A percentile compares a stretch with the other conserved stretches of the same genome.
Evolutionary conservation across 2,113 vertebrate genomes (phyloP).

Genomic region (Ondatra zibethicus): DNA sequence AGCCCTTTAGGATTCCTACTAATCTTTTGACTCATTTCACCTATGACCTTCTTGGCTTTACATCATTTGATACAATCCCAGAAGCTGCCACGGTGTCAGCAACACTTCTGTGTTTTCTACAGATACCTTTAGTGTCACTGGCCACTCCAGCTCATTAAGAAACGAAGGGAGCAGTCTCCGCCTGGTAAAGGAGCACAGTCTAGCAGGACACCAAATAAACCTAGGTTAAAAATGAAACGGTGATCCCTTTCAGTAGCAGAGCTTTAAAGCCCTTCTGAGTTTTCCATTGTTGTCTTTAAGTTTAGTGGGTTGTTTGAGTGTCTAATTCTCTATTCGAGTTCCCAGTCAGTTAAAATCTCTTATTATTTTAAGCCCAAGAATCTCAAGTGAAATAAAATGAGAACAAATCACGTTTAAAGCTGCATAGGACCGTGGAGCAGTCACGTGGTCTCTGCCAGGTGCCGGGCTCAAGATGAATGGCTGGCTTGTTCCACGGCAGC

Average conservation of each 20-base stretch:
- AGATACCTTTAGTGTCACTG: neutral
- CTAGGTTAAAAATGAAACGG: neutral
- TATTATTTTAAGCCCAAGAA: conserved; percentile 13
- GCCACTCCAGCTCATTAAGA: neutral
- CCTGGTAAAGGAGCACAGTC: neutral
- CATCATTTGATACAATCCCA: neutral
- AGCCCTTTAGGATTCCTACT: neutral
- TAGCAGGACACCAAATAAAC: neutral
- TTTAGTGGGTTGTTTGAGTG: neutral
- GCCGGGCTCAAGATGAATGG: neutral
- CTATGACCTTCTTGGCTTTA: conserved; percentile 25
- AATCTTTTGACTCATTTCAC: neutral
- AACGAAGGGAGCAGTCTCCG: neutral
- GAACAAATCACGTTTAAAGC: conserved; percentile 6
- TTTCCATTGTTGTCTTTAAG: conserved; percentile 3
- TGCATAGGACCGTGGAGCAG: neutral
- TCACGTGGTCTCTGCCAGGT: neutral
- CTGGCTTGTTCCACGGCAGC: conserved; percentile 2
- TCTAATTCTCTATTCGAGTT: neutral
- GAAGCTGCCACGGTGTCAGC: conserved; percentile 18
- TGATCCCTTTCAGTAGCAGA: neutral
- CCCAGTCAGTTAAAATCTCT: conserved; percentile 34
- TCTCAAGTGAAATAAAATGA: conserved; percentile 47
- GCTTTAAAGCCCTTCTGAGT: neutral
- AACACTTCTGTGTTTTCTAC: neutral